Conservation (phyloP, 2,797 vertebrate species). For the Bradypodion ventrale region DNA sequence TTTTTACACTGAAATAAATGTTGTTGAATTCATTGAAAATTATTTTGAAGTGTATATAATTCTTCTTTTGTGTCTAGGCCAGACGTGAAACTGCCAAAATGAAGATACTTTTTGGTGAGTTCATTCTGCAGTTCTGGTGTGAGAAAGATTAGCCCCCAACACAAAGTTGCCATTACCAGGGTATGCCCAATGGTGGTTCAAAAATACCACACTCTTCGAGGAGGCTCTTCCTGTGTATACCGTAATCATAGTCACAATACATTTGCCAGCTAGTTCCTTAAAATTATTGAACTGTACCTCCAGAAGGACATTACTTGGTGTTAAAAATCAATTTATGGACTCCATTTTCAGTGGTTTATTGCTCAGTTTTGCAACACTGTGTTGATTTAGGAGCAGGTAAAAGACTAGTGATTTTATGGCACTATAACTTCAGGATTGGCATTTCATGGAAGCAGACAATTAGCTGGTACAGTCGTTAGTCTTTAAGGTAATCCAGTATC, state of each 20-base stretch:
- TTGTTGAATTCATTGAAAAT: background rate
- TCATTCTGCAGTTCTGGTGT: too few relatives aligned
- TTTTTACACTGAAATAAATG: background rate
- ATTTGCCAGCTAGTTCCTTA: background rate
- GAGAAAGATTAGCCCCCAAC: too few relatives aligned
- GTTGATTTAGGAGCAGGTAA: background rate
- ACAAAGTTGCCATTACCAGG: too few relatives aligned
- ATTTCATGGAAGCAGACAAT: too few relatives aligned
- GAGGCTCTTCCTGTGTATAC: too few relatives aligned
- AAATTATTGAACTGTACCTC: background rate
- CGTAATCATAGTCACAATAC: background rate
- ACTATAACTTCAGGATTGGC: background rate
- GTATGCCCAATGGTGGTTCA: too few relatives aligned
- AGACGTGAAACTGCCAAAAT: too few relatives aligned
- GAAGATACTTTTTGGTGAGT: too few relatives aligned
- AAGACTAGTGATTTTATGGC: background rate
- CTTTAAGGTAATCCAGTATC: too few relatives aligned
- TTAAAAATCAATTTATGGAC: background rate
- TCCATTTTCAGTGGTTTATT: background rate
- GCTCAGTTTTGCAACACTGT: background rate
- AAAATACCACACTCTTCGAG: too few relatives aligned
- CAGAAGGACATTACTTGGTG: background rate
- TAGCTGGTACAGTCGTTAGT: background rate
- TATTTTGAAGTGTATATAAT: too few relatives aligned
- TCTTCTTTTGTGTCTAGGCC: too few relatives aligned